Evolutionary conservation across 2,797 vertebrate genomes (phyloP), one percentile per base, ranked within the genome.

Genomic region (Xyrichtys novacula): DNA sequence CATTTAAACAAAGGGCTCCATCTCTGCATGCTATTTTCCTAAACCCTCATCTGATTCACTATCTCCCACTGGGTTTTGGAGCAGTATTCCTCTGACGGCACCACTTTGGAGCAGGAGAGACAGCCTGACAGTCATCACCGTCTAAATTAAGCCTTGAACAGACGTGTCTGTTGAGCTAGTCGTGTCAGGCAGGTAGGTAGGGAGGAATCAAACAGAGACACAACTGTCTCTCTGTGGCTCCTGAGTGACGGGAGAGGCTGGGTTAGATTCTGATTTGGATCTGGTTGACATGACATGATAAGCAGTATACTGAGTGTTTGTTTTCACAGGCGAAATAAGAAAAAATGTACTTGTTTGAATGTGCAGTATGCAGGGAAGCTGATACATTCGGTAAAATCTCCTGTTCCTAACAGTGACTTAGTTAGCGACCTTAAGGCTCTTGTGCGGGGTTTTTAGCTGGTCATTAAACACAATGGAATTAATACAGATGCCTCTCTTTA

Each of bases 141-240:
- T 36, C 36, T 68, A 55, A 76, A 68, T 71, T 9, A 65, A 72
- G 52, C 40, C 6, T 0, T 6, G 17, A 62, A 22, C 62, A 40
- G 61, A 59, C 43, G 1, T 1, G 54, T 62, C 17, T 61, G 19
- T 11, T 31, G 43, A 71, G 20, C 8, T 12, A 39, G 68, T 65
- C 62, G 55, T 9, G 39, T 50, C 56, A 61, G 57, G 54, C 64
- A 50, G 68, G 59, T 70, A 70, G 46, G 59, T 70, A 70, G 46
- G 52, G 44, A 70, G 42, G 28, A 53, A 38, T 32, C 53, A 59
- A 40, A 70, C 34, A 29, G 44, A 66, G 54, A 60, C 53, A 32
- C 19, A 20, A 11, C 46, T 7, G 70, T 53, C 59, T 31, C n/a
- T 10, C 2, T 52, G 66, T 28, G 65, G 59, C 63, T 52, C 31